Conservation (phyloP, 1,140 invertebrate genomes). For the Colletes gigas region DNA sequence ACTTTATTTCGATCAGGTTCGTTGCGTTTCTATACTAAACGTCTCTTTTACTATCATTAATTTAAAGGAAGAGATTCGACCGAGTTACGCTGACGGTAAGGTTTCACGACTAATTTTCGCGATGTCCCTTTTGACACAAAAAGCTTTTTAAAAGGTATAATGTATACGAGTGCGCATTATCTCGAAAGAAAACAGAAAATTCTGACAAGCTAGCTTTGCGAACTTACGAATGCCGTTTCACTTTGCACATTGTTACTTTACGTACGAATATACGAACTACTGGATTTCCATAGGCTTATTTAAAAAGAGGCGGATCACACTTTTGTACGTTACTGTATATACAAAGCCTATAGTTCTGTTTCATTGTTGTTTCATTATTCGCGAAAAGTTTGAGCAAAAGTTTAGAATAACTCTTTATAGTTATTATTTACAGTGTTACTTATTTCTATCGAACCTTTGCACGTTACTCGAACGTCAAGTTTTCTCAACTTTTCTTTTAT, state of each 20-base stretch:
- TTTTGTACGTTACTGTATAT: not conserved
- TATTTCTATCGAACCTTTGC: too few relatives aligned
- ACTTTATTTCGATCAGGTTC: too few relatives aligned
- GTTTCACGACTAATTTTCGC: not conserved
- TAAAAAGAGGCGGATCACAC: not conserved
- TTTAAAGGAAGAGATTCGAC: too few relatives aligned
- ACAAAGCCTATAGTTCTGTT: not conserved
- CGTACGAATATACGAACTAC: not conserved
- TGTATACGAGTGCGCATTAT: not conserved
- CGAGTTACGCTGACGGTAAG: too few relatives aligned
- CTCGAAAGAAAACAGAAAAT: not conserved
- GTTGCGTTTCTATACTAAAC: too few relatives aligned
- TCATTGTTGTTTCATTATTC: not conserved
- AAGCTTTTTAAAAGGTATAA: not conserved
- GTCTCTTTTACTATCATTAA: too few relatives aligned
- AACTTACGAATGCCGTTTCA: not conserved
- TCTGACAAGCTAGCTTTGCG: not conserved
- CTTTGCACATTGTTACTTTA: not conserved
- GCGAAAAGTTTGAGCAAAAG: not conserved
- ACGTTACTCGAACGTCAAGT: too few relatives aligned
- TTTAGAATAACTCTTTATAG: too few relatives aligned
- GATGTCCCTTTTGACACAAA: not conserved
- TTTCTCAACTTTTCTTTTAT: too few relatives aligned
- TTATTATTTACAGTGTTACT: too few relatives aligned
- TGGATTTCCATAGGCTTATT: not conserved